Percentiles rank a stretch among this genome's conserved stretches.
These are phyloP conservation scores for Triplophysa tibetana DNA, from an alignment of 2,113 vertebrate species.

Conservation along the genomic window DNA sequence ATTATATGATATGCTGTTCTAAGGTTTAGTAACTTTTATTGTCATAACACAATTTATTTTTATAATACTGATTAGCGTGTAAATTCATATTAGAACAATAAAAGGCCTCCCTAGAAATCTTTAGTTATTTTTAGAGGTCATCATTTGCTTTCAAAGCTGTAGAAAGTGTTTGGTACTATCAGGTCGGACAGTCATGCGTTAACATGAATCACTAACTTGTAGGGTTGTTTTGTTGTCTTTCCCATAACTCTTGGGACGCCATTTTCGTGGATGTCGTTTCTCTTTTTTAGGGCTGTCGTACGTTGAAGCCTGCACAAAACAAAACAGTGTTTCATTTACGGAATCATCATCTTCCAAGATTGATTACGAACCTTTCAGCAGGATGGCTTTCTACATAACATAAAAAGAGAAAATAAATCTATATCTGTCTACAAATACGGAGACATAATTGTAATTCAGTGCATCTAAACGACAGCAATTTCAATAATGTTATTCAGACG, in stretches of 20 bases:
- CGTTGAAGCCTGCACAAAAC: conserved; percentile 73
- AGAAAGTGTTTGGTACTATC: neutral
- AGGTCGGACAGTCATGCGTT: neutral
- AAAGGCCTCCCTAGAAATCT: neutral
- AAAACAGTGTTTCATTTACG: neutral
- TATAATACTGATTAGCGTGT: neutral
- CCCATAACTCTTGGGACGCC: conserved; percentile 86
- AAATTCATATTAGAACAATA: neutral
- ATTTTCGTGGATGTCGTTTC: conserved; percentile 87
- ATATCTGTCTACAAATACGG: too few species aligned
- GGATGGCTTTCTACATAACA: too few species aligned
- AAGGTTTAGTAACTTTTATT: neutral
- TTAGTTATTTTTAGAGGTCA: neutral
- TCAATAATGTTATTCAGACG: neutral
- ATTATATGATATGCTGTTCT: neutral
- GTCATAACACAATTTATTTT: neutral
- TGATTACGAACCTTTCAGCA: neutral
- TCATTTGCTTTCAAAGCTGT: neutral
- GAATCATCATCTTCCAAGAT: neutral
- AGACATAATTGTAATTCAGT: neutral
- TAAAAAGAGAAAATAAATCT: neutral
- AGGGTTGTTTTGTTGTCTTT: conserved; percentile 93
- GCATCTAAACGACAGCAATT: neutral
- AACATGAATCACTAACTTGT: conserved; percentile 75
- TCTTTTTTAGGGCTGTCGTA: conserved; percentile 98